Percentiles rank a stretch among this genome's conserved stretches.
These are phyloP conservation scores for Hypercompe scribonia DNA, from an alignment of 2,888 invertebrate species.

Conservation along the genomic window DNA sequence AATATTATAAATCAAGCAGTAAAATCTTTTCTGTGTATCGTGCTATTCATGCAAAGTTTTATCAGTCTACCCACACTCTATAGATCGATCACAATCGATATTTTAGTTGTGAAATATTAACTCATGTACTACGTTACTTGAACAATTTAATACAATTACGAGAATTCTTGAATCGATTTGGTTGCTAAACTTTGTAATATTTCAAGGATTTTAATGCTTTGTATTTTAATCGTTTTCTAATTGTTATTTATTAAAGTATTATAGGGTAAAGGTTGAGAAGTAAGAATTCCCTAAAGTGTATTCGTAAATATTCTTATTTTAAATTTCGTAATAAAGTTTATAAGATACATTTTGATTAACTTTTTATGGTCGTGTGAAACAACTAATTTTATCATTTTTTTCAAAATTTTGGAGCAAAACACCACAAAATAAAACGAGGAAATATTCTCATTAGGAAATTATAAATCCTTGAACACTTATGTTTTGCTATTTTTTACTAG, in stretches of 20 bases:
- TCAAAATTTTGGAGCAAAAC: not conserved
- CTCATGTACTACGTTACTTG: not conserved
- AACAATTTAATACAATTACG: not conserved
- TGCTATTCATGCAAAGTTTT: not conserved
- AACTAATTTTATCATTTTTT: not conserved
- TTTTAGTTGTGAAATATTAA: not conserved
- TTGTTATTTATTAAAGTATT: not conserved
- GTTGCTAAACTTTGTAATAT: not conserved
- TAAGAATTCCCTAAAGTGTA: not conserved
- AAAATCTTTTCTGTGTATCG: not conserved
- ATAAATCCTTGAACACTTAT: not conserved
- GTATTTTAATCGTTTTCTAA: not conserved
- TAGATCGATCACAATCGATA: too few species aligned
- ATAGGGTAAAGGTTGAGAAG: not conserved
- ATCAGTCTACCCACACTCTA: not conserved
- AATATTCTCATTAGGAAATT: not conserved
- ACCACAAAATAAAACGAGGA: too few species aligned
- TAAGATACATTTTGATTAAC: too few species aligned
- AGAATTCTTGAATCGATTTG: conserved; percentile 1
- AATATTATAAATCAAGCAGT: not conserved
- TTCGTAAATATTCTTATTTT: not conserved
- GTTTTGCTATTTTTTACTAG: too few species aligned
- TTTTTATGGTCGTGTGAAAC: not conserved
- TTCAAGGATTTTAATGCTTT: not conserved
- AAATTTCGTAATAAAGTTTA: too few species aligned